Conservation (phyloP, 2,113 vertebrate species). For the Syngnathus scovelli region DNA sequence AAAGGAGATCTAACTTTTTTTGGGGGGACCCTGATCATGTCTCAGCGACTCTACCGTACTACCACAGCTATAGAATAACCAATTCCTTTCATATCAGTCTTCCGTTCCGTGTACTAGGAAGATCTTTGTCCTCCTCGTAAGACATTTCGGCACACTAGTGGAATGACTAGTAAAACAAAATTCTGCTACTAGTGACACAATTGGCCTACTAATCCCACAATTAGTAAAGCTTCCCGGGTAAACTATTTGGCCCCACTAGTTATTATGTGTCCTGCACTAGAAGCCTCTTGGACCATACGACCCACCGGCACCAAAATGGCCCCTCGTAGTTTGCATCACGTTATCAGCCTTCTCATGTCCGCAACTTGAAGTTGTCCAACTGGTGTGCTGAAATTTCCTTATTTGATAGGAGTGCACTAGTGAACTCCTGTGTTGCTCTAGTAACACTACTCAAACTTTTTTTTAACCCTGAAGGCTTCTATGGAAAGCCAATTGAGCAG, state of each 20-base stretch:
- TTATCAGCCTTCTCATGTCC: no score
- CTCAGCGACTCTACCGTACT: slow-evolving; percentile 19
- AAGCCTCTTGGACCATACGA: no score
- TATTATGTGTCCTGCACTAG: no score
- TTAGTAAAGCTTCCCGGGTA: no score
- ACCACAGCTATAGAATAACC: slow-evolving; percentile 11
- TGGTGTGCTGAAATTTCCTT: no score
- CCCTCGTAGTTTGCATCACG: no score
- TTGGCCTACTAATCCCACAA: no score
- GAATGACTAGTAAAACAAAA: background rate
- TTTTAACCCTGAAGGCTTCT: slow-evolving; percentile 16
- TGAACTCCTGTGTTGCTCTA: background rate
- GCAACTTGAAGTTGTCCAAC: no score
- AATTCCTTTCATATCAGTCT: background rate
- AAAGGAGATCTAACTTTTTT: slow-evolving; percentile 80
- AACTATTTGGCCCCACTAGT: no score
- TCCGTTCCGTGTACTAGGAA: background rate
- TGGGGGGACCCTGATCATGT: slow-evolving; percentile 8
- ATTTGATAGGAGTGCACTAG: background rate
- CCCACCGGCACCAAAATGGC: no score
- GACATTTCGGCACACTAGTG: background rate
- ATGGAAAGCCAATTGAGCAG: background rate
- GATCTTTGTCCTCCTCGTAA: background rate
- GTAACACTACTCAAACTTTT: background rate
- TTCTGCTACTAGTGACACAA: no score